Conservation (phyloP, 2,888 invertebrate species). For the Tuberolachnus salignus region DNA sequence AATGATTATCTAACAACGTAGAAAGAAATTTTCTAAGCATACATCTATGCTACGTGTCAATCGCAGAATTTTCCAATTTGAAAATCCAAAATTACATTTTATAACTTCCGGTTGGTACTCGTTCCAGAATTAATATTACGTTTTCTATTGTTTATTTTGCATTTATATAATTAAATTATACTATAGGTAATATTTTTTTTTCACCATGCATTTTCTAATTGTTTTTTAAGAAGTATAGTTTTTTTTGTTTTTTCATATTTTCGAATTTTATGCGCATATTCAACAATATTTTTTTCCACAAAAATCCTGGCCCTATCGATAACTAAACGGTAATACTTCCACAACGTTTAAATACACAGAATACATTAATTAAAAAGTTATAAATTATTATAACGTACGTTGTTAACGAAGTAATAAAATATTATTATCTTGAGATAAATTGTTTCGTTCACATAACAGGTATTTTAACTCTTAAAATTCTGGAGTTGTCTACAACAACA, state of each 20-base stretch:
- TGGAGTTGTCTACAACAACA: no score
- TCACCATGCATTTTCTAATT: not conserved
- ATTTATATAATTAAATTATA: not conserved
- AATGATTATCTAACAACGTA: no score
- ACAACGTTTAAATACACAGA: no score
- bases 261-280: not conserved
- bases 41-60: not conserved
- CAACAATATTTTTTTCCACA: not conserved
- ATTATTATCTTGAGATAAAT: no score
- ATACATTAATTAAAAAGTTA: no score
- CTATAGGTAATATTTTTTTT: not conserved
- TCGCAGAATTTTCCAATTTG: not conserved
- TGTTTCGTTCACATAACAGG: no score
- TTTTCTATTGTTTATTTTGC: not conserved
- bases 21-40: not conserved
- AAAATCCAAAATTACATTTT: not conserved
- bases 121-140: not conserved
- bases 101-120: not conserved
- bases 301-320: not conserved
- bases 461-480: no score
- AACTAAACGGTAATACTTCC: no score
- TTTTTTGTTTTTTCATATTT: not conserved
- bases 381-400: no score
- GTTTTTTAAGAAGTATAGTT: not conserved
- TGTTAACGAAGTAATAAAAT: no score